A percentile compares a stretch with the other conserved stretches of the same genome.
phyloP scores from a whole-genome alignment of 2,797 vertebrate species.

The Falco columbarius region DNA sequence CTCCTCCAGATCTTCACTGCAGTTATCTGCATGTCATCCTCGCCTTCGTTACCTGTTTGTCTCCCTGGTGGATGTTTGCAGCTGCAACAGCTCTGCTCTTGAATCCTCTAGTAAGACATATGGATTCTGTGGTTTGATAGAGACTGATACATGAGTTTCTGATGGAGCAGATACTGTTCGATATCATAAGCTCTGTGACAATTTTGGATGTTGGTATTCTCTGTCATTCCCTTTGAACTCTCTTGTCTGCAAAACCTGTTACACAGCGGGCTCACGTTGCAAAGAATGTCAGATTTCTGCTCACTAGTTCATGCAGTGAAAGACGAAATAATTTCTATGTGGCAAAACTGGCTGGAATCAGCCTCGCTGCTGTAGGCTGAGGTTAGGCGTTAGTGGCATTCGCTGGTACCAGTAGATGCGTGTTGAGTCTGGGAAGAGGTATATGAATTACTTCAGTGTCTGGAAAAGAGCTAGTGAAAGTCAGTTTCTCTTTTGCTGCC shows the following conservation, averaged over 20 bases:
- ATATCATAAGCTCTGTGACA: background rate
- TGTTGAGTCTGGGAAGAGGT: background rate
- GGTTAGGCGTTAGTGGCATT: background rate
- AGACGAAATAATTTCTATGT: background rate
- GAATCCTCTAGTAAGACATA: background rate
- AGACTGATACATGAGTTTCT: background rate
- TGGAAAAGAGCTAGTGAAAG: background rate
- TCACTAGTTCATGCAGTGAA: background rate
- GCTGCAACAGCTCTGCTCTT: background rate
- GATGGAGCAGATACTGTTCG: background rate
- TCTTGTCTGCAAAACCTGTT: background rate
- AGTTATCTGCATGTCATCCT: background rate
- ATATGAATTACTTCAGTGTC: background rate
- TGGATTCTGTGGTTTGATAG: background rate
- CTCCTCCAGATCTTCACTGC: background rate
- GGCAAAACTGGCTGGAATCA: background rate
- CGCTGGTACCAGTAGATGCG: background rate
- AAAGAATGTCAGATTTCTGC: background rate
- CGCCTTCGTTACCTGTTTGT: background rate
- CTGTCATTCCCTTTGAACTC: background rate
- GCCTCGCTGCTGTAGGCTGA: background rate
- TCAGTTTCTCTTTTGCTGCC: background rate
- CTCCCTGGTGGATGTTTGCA: background rate
- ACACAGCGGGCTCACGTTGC: background rate
- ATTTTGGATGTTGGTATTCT: background rate